Conservation (phyloP, 2,888 invertebrate genomes). For the Rhamphomyia laevipes region DNA sequence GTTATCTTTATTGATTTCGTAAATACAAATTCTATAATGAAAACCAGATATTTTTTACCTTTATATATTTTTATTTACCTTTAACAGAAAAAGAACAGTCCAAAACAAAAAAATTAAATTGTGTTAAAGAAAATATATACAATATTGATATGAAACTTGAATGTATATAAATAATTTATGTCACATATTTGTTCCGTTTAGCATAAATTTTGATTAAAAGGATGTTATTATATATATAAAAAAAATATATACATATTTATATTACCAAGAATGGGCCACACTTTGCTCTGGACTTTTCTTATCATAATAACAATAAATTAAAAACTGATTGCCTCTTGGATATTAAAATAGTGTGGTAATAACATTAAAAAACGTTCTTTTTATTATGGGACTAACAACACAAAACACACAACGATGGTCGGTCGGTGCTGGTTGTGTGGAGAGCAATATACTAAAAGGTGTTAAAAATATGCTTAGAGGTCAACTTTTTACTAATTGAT, state of each 20-base stretch:
- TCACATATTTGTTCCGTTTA: neutral
- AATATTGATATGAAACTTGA: neutral
- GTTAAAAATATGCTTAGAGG: too few species aligned
- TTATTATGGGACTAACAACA: too few species aligned
- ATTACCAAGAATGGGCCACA: neutral
- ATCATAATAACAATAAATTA: too few species aligned
- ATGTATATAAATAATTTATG: neutral
- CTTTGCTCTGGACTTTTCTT: neutral
- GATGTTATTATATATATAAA: neutral
- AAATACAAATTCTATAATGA: neutral
- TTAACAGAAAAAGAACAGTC: neutral
- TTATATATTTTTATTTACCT: neutral
- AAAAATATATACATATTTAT: neutral
- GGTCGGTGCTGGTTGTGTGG: too few species aligned
- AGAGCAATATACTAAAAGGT: too few species aligned
- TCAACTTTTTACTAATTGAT: too few species aligned
- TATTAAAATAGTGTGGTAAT: too few species aligned
- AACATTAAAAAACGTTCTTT: too few species aligned
- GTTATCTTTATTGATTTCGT: slow-evolving; percentile 1
- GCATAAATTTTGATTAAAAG: slow-evolving; percentile 2
- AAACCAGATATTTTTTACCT: neutral
- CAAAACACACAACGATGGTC: too few species aligned
- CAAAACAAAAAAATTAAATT: neutral
- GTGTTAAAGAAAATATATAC: neutral
- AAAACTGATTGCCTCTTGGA: too few species aligned